Conservation (phyloP, 2,888 invertebrate genomes). For the Gandaritis pyraliata region DNA sequence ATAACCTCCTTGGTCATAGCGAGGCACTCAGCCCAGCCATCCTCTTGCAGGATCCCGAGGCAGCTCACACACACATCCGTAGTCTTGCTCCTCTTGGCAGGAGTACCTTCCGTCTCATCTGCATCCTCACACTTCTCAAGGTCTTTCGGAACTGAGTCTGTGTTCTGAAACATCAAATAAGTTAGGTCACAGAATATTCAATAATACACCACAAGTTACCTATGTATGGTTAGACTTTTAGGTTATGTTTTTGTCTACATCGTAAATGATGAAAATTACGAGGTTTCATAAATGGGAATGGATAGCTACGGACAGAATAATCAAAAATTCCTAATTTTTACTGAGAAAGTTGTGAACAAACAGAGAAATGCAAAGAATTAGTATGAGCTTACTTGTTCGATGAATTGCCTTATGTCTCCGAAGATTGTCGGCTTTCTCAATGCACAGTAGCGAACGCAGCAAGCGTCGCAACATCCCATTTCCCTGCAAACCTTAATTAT, state of each 20-base stretch:
- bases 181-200: not conserved
- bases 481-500: conserved; percentile 78
- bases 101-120: conserved; percentile 20
- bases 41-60: conserved; percentile 88
- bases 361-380: not conserved
- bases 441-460: conserved; percentile 88
- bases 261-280: not conserved
- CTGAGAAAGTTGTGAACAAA: not conserved
- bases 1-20: conserved; percentile 81
- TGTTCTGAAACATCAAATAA: conserved; percentile 14
- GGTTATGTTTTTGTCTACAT: conserved; percentile 2
- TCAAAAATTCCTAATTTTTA: not conserved
- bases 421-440: conserved; percentile 83
- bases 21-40: conserved; percentile 81
- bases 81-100: conserved; percentile 73
- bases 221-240: not conserved
- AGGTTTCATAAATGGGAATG: too few relatives aligned
- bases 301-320: too few relatives aligned
- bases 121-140: not conserved
- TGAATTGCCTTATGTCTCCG: conserved; percentile 73
- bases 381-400: conserved; percentile 74
- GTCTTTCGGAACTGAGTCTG: conserved; percentile 7
- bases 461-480: conserved; percentile 87
- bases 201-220: not conserved
- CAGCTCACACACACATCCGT: conserved; percentile 87